Conservation (phyloP, 92 coral and sea anemone genomes). For the Heliopora coerulea region DNA sequence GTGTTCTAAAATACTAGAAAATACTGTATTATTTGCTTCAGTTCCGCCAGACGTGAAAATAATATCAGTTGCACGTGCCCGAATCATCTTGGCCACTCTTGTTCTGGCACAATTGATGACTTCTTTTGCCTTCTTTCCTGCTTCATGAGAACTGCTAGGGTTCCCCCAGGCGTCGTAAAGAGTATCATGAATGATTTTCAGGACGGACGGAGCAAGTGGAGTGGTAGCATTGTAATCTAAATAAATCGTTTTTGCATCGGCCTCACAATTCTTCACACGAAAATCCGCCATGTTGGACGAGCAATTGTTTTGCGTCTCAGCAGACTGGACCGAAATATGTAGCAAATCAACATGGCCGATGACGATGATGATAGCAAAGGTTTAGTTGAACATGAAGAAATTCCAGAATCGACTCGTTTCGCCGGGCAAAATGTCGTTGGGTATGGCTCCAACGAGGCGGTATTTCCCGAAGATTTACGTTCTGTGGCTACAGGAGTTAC, state of each 20-base stretch:
- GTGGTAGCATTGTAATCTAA: slow-evolving; percentile 97
- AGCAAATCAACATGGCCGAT: slow-evolving; percentile 21
- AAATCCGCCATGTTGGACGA: slow-evolving; percentile 37
- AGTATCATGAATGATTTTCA: slow-evolving; percentile 78
- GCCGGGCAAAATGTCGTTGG: slow-evolving; percentile 51
- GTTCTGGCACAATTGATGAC: slow-evolving; percentile 72
- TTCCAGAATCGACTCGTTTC: slow-evolving; percentile 74
- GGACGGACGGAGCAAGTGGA: slow-evolving; percentile 79
- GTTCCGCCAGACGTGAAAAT: slow-evolving; percentile 95
- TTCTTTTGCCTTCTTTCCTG: slow-evolving; percentile 79
- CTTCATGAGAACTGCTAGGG: slow-evolving; percentile 89
- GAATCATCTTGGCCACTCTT: slow-evolving; percentile 76
- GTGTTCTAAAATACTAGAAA: slow-evolving; percentile 63
- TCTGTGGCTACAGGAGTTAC: slow-evolving; percentile 15
- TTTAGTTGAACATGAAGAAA: slow-evolving; percentile 85
- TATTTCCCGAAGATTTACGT: slow-evolving; percentile 31
- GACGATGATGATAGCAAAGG: slow-evolving; percentile 70
- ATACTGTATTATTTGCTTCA: slow-evolving; percentile 86
- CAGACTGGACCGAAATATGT: not conserved
- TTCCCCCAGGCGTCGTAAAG: slow-evolving; percentile 97
- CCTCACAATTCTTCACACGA: not conserved
- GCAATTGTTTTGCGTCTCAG: no score
- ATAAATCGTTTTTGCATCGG: slow-evolving; percentile 57
- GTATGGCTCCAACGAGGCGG: slow-evolving; percentile 36
- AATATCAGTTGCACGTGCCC: slow-evolving; percentile 64